Evolutionary conservation across 2,888 invertebrate species (phyloP).

Genomic region (Acanthopleura granulata): DNA sequence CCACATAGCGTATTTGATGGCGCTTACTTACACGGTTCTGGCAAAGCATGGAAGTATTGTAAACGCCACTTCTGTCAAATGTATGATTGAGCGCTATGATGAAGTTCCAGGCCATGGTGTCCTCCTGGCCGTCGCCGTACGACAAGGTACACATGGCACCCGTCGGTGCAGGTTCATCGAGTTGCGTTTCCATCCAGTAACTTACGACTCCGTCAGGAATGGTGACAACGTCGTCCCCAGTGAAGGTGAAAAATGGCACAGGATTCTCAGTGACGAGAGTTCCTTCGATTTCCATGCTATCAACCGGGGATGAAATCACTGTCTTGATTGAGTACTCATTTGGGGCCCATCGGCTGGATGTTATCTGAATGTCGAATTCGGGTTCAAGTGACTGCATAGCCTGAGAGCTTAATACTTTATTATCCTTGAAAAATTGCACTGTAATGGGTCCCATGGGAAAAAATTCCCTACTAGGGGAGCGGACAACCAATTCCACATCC

Average conservation of each 20-base stretch:
- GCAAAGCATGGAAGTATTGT: neutral
- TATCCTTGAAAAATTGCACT: neutral
- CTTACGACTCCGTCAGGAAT: conserved; percentile 1
- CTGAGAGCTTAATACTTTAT: neutral
- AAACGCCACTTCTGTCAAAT: neutral
- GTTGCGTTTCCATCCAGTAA: neutral
- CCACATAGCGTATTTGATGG: neutral
- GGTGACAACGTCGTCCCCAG: neutral
- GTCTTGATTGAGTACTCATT: neutral
- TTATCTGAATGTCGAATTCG: neutral
- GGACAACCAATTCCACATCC: neutral
- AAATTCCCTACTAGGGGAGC: neutral
- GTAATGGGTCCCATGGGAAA: neutral
- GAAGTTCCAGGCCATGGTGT: neutral
- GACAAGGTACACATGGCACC: neutral
- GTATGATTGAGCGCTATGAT: neutral
- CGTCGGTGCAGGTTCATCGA: neutral
- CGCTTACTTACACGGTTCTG: conserved; percentile 7
- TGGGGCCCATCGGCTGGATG: neutral
- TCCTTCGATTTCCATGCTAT: neutral
- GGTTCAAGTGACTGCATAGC: neutral
- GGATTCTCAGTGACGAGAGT: neutral
- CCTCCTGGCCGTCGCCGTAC: neutral
- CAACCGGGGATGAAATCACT: neutral
- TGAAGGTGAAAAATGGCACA: conserved; percentile 5